Base-by-base conservation (phyloP, 2,797 vertebrate genomes). In the Lithobates pipiens region DNA sequence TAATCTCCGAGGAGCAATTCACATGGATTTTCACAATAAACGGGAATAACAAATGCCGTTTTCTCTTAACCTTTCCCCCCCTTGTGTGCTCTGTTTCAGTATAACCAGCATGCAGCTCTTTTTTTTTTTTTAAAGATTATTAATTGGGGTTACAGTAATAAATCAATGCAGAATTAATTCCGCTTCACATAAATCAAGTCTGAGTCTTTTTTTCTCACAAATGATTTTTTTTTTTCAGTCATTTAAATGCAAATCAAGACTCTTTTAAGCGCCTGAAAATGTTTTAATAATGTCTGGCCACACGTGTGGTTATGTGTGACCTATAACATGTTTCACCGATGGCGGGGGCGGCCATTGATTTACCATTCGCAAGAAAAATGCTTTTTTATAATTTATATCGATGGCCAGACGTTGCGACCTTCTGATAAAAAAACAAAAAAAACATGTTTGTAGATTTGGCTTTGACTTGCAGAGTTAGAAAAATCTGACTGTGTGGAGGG, bases 121-220 rank as follows among this genome's bases (percentile, higher is more conserved):
- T 29, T 34, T 23, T 75, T 32, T 39, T 39, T 39, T 46, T 50
- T 18, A n/a, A 57, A 54, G 46, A 21, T 29, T 54, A 76, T 54
- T 76, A 16, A 76, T 76, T 50, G 54, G 8, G 32, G 32, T 76
- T 29, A 32, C 1, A 21, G 46, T 5, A 42, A 76, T 76, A 54
- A 54, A 54, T 76, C 73, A 54, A 76, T 76, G 54, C 16, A 46
- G 73, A 76, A 76, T 76, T 76, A 29, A 54, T 57, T 54, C 44
- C 5, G 46, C 25, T 25, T 16, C 73, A 54, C 25, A 76, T 76
- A 54, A 76, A 76, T 76, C 73, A 32, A 13, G 4, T 11, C 15
- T 44, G 27, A 16, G 10, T 54, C 27, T 76, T 32, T 32, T 76
- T 29, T 54, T 16, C 13, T 25, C 25, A 54, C 25, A 50, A 18